phyloP scores from a whole-genome alignment of 2,888 invertebrate genomes.

The Orthosia gracilis region DNA sequence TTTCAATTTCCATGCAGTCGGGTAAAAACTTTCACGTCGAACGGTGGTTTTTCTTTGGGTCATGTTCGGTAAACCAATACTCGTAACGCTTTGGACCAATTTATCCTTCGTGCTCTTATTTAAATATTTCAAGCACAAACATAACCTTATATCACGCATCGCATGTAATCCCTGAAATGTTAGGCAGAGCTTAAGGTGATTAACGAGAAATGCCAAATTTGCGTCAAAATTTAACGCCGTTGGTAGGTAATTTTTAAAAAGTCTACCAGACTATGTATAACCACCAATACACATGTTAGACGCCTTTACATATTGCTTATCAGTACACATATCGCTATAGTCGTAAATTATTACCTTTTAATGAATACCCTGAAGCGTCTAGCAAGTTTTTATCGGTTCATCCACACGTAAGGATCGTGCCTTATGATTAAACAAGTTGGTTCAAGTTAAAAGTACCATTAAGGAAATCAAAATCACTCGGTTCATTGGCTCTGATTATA shows the following conservation, averaged over 20 bases:
- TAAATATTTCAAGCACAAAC: too few relatives aligned
- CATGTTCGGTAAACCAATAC: too few relatives aligned
- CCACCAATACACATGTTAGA: neutral
- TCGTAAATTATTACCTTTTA: conserved; percentile 81
- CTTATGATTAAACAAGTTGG: conserved; percentile 73
- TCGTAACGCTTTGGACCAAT: too few relatives aligned
- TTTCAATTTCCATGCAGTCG: too few relatives aligned
- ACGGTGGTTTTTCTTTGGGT: too few relatives aligned
- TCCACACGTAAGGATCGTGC: conserved; percentile 81
- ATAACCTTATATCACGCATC: too few relatives aligned
- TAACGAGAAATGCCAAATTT: too few relatives aligned
- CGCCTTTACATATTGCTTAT: neutral
- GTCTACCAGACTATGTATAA: neutral
- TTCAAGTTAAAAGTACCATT: conserved; percentile 60
- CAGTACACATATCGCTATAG: conserved; percentile 68
- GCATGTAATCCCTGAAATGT: too few relatives aligned
- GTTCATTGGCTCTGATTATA: conserved; percentile 58
- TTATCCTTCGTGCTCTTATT: too few relatives aligned
- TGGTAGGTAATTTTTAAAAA: neutral
- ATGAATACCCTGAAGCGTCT: conserved; percentile 80
- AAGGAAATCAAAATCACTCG: conserved; percentile 64
- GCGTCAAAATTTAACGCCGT: neutral
- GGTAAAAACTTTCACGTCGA: too few relatives aligned
- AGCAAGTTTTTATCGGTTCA: conserved; percentile 86
- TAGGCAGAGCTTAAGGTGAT: too few relatives aligned